Evolutionary conservation across 2,797 vertebrate species (phyloP), one percentile per base, ranked within the genome.

Genomic region (Babyrousa celebensis): DNA sequence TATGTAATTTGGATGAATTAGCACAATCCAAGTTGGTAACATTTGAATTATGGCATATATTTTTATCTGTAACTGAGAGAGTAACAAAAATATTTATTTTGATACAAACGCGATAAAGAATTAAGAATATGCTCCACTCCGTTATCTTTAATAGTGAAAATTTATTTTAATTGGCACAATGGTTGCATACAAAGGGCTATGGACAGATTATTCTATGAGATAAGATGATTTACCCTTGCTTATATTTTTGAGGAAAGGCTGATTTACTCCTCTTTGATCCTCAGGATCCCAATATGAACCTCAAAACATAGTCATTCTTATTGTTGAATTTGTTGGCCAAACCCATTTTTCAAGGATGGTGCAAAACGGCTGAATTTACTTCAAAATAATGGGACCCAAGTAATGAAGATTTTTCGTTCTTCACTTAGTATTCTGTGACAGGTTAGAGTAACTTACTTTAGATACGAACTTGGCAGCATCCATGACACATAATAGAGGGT

Each of bases 331-430:
- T 96, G 23, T 82, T 4, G 1, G 58, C 5, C 32, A 89, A 82
- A 78, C 16, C 11, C 11, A 74, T 32, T 78, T 95, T 78, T 86
- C 12, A 93, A 87, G 6, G 20, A 18, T 67, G 74, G 21, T 27
- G 6, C 23, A 93, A 79, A 85, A 90, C 77, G 48, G 25, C 56
- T 71, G 29, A 91, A 92, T 87, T 84, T n/a, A 72, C 23, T 65
- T 16, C 74, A 92, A 87, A 84, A 88, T 62, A 92, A 87, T n/a
- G 32, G 62, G 0, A 75, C 27, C 32, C 86, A 89, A 79, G 94
- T 78, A 65, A 58, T 14, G 82, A 62, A 75, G 20, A 52, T 63
- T 32, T 85, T 17, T 40, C 77, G 18, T 89, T 74, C 8, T 83
- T 80, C 36, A 68, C 25, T 56, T 6, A 32, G 6, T 36, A 23